A percentile compares a stretch with the other conserved stretches of the same genome.
Evolutionary conservation across 2,113 vertebrate genomes (phyloP).

Genomic region (Ameiurus melas): DNA sequence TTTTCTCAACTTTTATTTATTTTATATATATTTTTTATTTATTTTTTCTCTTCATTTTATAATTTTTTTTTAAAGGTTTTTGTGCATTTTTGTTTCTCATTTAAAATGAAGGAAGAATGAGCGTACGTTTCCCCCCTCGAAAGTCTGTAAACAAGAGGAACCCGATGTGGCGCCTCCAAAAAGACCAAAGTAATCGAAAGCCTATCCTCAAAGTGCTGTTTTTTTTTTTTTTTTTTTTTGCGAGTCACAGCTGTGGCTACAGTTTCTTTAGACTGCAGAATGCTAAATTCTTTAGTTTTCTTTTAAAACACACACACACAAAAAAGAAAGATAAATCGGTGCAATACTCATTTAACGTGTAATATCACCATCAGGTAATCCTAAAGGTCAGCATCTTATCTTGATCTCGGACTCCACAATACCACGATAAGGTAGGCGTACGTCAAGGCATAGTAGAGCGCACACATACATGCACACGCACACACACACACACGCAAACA

Average conservation of each 20-base stretch:
- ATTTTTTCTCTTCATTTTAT: constrained; percentile 60
- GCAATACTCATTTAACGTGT: constrained; percentile 88
- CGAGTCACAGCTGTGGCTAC: constrained; percentile 99
- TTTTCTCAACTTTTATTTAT: constrained; percentile 62
- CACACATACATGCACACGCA: constrained; percentile 68
- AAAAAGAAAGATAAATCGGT: constrained; percentile 76
- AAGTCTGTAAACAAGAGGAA: constrained; percentile 99
- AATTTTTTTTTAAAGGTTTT: constrained; percentile 62
- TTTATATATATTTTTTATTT: constrained; percentile 62
- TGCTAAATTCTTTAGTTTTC: constrained; percentile 96
- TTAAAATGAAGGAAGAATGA: constrained; percentile 98
- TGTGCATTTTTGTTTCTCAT: constrained; percentile 68
- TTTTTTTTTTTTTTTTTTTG: constrained; percentile 72
- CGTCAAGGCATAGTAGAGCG: constrained; percentile 94
- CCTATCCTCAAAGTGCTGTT: constrained; percentile 98
- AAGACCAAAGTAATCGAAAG: constrained; percentile 80
- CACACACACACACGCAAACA: constrained; percentile 37
- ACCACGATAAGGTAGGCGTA: constrained; percentile 91
- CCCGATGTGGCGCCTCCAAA: constrained; percentile 83
- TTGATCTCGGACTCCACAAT: constrained; percentile 87
- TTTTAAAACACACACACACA: constrained; percentile 76
- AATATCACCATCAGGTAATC: constrained; percentile 81
- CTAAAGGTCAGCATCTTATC: constrained; percentile 84
- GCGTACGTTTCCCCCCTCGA: constrained; percentile 84
- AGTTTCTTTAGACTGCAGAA: constrained; percentile 92